Evolutionary conservation across 2,113 vertebrate genomes (phyloP), one percentile per base, ranked within the genome.

Genomic region (Martes martes): DNA sequence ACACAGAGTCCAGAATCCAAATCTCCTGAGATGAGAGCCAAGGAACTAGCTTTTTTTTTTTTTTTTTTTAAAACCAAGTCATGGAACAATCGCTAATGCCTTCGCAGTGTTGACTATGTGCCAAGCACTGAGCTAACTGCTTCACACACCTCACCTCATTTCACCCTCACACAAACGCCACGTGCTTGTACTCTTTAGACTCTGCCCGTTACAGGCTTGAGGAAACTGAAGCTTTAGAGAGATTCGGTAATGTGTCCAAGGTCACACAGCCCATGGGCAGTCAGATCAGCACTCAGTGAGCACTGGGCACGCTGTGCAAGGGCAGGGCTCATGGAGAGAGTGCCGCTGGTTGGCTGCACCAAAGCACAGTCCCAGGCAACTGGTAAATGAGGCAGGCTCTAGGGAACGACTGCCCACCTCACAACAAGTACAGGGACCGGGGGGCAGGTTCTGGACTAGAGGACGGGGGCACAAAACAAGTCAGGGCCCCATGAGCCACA

Each of bases 321-420:
- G 71, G 42, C 31, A 73, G 45, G 31, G 16, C 13, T 61, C 55
- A 5, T 19, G 47, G 11, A 50, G 79, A 82, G 59, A n/a, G 19
- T 4, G 2, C 5, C 7, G 0, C 19, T 2, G 90, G 15, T 1
- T 31, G 73, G 71, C 59, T 36, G 6, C 47, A 65, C 16, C 31
- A 23, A 18, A 50, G 26, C 36, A 1, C 33, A 31, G 45, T 50
- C 1, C 11, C 4, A 15, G 47, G 8, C 24, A 31, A 59, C 14
- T 0, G 13, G 16, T 36, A 36, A 61, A 67, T 5, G 7, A 87
- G 39, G 24, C 42, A 33, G 33, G 67, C 39, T 79, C 24, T 28
- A 11, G 0, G 52, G 18, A 42, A n/a, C 1, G 0, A 28, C 61
- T 1, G 6, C 28, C 33, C 4, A 33, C 39, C 31, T 63, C 42